Evolutionary conservation across 2,113 vertebrate genomes (phyloP).

Genomic region (Amphilophus citrinellus): DNA sequence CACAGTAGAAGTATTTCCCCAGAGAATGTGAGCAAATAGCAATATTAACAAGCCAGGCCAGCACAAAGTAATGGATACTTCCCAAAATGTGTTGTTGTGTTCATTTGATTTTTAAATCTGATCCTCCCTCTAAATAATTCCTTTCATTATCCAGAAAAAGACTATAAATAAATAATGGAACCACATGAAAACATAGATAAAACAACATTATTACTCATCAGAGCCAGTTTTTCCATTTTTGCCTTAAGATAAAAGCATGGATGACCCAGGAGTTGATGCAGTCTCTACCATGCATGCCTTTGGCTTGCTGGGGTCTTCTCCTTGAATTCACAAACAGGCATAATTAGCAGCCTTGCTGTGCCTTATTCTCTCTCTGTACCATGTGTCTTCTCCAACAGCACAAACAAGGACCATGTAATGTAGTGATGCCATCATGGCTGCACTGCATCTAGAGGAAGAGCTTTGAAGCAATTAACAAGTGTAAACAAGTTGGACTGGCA

Average conservation of each 20-base stretch:
- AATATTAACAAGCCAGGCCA: constrained; percentile 44
- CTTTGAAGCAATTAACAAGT: constrained; percentile 50
- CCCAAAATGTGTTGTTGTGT: constrained; percentile 2
- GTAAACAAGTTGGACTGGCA: constrained; percentile 59
- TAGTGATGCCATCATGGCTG: constrained; percentile 25
- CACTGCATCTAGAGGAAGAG: constrained; percentile 6
- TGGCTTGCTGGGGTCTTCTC: constrained; percentile 15
- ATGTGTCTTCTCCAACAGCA: constrained; percentile 36
- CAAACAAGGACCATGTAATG: constrained; percentile 60
- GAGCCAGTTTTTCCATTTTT: background rate
- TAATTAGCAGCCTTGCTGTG: constrained; percentile 32
- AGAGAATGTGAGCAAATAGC: constrained; percentile 41
- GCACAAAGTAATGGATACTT: constrained; percentile 12
- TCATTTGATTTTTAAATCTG: constrained; percentile 1
- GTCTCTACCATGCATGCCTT: constrained; percentile 23
- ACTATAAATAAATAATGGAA: background rate
- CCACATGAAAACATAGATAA: background rate
- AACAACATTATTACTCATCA: background rate
- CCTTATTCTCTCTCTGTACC: constrained; percentile 25
- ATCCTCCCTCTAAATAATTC: background rate
- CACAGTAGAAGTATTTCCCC: constrained; percentile 28
- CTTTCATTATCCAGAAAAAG: background rate
- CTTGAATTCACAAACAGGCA: constrained; percentile 49
- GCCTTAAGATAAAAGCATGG: background rate
- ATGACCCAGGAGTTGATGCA: background rate